Conservation (phyloP, 2,113 vertebrate genomes). For the Peromyscus polionotus region DNA sequence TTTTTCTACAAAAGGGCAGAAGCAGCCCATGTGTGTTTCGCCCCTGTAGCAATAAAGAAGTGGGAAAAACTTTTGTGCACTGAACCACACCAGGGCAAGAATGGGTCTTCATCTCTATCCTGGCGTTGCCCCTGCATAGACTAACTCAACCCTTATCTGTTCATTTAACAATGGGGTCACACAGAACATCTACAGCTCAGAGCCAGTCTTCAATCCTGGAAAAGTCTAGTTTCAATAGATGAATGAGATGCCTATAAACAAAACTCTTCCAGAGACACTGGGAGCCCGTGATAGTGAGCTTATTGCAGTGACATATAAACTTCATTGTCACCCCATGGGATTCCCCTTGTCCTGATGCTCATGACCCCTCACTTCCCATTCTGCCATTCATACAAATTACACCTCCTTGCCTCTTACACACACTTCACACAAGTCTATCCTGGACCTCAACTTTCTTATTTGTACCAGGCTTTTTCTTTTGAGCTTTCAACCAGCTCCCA, state of each 20-base stretch:
- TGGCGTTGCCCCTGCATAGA: not conserved
- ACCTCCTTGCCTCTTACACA: not conserved
- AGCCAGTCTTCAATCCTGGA: not conserved
- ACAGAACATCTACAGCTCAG: not conserved
- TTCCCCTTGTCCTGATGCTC: not conserved
- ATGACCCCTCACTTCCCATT: constrained; percentile 2
- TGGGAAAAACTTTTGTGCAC: not conserved
- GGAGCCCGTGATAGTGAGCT: not conserved
- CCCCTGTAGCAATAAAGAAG: not conserved
- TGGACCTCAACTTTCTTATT: not conserved
- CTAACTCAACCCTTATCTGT: not conserved
- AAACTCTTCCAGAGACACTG: not conserved
- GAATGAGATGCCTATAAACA: not conserved
- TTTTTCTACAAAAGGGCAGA: not conserved
- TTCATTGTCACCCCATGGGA: not conserved
- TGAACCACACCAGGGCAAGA: not conserved
- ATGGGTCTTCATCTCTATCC: not conserved
- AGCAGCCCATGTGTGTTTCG: not conserved
- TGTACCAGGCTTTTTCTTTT: not conserved
- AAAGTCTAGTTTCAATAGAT: not conserved
- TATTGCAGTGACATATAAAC: not conserved
- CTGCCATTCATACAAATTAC: not conserved
- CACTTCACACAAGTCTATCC: not conserved
- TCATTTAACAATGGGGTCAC: not conserved
- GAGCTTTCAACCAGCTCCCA: not conserved